phyloP scores from a whole-genome alignment of 2,797 vertebrate species.

The Sitta carolinensis region DNA sequence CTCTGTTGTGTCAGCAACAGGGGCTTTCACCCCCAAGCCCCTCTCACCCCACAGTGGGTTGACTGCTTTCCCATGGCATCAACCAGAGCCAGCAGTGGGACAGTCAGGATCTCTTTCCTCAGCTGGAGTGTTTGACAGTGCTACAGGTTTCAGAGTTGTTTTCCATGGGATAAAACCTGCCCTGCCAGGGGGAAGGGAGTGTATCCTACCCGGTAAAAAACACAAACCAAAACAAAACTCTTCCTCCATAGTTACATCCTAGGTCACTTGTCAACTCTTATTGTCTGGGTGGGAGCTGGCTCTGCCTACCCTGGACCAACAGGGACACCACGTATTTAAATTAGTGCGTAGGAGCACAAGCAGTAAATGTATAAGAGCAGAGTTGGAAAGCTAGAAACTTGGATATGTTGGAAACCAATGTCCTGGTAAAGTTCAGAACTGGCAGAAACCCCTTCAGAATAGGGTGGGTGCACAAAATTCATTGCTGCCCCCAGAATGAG shows the following conservation, averaged over 20 bases:
- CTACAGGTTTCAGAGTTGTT: not conserved
- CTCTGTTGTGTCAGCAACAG: accelerated
- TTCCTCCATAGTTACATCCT: not conserved
- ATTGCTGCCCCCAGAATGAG: not conserved
- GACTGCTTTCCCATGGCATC: not conserved
- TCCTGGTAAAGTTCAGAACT: not conserved
- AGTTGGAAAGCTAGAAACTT: not conserved
- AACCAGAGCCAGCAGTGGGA: not conserved
- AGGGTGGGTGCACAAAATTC: not conserved
- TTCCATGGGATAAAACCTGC: conserved; percentile 3
- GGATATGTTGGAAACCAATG: not conserved
- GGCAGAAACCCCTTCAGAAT: not conserved
- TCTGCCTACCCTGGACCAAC: not conserved
- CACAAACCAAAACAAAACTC: not conserved
- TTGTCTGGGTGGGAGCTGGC: not conserved
- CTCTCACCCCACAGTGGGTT: accelerated
- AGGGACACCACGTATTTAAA: not conserved
- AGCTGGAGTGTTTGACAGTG: accelerated
- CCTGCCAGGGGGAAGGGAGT: conserved; percentile 26
- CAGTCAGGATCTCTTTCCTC: not conserved
- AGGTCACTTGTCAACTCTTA: not conserved
- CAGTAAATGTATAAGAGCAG: not conserved
- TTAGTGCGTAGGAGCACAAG: not conserved
- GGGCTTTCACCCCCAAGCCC: not conserved
- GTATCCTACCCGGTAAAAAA: not conserved